A percentile compares a stretch with the other conserved stretches of the same genome.
Evolutionary conservation across 2,113 vertebrate genomes (phyloP).

Genomic region (Scomber colias): DNA sequence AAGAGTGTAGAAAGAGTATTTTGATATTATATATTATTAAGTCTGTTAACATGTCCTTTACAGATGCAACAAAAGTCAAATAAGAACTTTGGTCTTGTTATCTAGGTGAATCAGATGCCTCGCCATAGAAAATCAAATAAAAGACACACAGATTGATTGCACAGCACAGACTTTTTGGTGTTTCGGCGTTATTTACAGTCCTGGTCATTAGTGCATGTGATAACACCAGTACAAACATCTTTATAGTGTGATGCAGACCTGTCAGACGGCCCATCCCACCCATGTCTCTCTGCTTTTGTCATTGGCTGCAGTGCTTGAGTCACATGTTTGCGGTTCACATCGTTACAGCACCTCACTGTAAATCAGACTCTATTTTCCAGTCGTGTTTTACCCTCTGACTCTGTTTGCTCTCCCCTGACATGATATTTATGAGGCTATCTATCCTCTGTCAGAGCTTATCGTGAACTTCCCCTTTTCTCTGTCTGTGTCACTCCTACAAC

Average conservation of each 20-base stretch:
- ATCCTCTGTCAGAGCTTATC: constrained; percentile 13
- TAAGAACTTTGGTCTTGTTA: not conserved
- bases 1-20: not conserved
- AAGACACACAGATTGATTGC: constrained; percentile 12
- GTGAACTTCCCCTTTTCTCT: constrained; percentile 49
- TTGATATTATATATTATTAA: not conserved
- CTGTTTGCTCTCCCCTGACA: constrained; percentile 58
- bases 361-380: constrained; percentile 43
- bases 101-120: not conserved
- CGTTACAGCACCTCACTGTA: constrained; percentile 48
- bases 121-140: constrained; percentile 26
- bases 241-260: constrained; percentile 4
- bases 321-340: constrained; percentile 76
- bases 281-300: constrained; percentile 22
- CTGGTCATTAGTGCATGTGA: constrained; percentile 8
- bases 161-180: not conserved
- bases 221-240: constrained; percentile 24
- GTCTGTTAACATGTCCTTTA: too few species aligned
- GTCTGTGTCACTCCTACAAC: too few species aligned
- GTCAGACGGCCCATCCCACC: constrained; percentile 13
- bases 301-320: constrained; percentile 6
- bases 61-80: too few species aligned
- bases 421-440: constrained; percentile 55
- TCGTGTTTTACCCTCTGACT: constrained; percentile 29
- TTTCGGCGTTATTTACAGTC: constrained; percentile 45